These are phyloP conservation scores for Phrynocephalus versicolor DNA, from an alignment of 2,113 vertebrate genomes.

Conservation along the genomic window DNA sequence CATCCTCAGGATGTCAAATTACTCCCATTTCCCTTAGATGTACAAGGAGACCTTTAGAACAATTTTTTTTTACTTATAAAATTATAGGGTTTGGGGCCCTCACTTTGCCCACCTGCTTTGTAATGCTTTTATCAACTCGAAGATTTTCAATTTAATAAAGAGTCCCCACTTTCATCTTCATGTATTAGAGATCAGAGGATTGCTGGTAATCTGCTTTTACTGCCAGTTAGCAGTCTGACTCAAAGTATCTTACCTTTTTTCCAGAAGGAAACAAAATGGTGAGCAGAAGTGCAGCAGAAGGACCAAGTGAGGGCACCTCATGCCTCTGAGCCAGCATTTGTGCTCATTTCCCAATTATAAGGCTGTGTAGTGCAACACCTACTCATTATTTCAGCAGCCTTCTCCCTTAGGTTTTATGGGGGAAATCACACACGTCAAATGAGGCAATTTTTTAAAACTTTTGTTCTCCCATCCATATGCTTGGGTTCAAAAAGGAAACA, in stretches of 20 bases:
- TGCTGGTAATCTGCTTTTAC: background rate
- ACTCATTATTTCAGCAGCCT: no score
- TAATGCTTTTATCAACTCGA: constrained; percentile 32
- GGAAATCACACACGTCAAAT: background rate
- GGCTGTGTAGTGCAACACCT: no score
- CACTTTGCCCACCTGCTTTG: no score
- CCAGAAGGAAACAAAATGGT: constrained; percentile 53
- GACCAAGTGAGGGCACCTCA: constrained; percentile 11
- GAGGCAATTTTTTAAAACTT: background rate
- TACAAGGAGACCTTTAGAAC: no score
- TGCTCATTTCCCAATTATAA: background rate
- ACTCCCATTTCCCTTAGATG: no score
- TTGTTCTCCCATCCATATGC: background rate
- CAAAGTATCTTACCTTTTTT: constrained; percentile 48
- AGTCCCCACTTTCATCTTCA: background rate
- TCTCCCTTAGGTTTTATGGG: background rate
- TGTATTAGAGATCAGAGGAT: constrained; percentile 5
- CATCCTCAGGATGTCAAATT: constrained; percentile 6
- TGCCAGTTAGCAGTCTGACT: constrained; percentile 26
- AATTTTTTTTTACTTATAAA: no score
- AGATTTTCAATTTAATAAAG: background rate
- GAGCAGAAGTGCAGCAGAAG: constrained; percentile 48
- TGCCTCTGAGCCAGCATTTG: background rate
- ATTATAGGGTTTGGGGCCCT: no score
- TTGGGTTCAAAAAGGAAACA: background rate